Base-by-base conservation (phyloP, 2,797 vertebrate genomes). In the Sebastes matsubarae region DNA sequence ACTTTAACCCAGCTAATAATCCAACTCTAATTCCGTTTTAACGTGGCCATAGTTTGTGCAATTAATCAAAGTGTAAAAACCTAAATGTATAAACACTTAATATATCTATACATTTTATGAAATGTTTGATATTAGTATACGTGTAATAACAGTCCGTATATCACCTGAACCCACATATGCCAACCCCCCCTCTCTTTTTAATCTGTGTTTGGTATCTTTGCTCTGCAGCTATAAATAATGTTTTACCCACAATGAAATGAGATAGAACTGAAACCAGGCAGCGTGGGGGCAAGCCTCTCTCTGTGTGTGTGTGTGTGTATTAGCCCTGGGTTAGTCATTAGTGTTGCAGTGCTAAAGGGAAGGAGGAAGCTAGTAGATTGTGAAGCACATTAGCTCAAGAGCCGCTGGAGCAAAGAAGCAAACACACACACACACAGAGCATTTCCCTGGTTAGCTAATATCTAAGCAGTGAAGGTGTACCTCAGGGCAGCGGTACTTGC, bases 291-390 rank as follows among this genome's bases (percentile, higher is more conserved):
- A 42, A 42, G 13, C 13, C 38, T 16, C 13, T 42, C 5, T 38
- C 0, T 61, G 9, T 69, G 34, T 57, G 25, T 71, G 72, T 75
- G 82, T 61, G 55, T 67, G 73, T 63, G 60, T 65, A n/a, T 72
- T 69, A 67, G 72, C 83, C 80, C 66, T 87, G 71, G 83, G 85
- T 90, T 89, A 90, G 83, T 85, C 84, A 91, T 92, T 91, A 91
- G 82, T 54, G 69, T 60, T 74, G 75, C 60, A 67, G 78, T 65
- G 82, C 79, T 79, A 61, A 82, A 75, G 88, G 85, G 78, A 79
- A 87, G 71, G 77, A 84, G 38, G 75, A 84, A 86, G 78, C 68
- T 13, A 66, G 81, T 78, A 76, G 80, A 90, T 89, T 52, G 82
- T 87, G 81, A 89, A 89, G 64, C 74, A 82, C 88, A 90, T 92